Conservation (phyloP, 2,888 invertebrate species). For the Agrotis ipsilon region DNA sequence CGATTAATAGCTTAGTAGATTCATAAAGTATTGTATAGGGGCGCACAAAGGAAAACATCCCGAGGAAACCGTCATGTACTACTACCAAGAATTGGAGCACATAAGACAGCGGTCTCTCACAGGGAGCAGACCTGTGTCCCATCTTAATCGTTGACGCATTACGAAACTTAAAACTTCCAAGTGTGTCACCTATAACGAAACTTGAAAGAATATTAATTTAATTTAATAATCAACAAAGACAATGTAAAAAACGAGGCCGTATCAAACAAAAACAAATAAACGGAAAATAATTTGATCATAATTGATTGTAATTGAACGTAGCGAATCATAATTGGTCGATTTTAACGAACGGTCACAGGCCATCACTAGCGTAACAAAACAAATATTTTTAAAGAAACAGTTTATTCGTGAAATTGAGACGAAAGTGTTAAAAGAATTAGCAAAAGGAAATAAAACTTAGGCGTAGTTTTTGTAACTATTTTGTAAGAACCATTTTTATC, state of each 20-base stretch:
- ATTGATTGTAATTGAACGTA: slow-evolving; percentile 49
- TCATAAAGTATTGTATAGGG: too few relatives aligned
- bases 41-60: not conserved
- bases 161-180: not conserved
- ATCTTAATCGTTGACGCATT: not conserved
- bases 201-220: slow-evolving; percentile 5
- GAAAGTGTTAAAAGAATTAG: slow-evolving; percentile 30
- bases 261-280: slow-evolving; percentile 36
- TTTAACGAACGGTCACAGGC: slow-evolving; percentile 43
- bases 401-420: slow-evolving; percentile 40
- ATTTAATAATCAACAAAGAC: slow-evolving; percentile 30
- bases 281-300: slow-evolving; percentile 45
- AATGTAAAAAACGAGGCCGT: slow-evolving; percentile 32
- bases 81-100: not conserved
- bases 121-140: not conserved
- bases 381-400: slow-evolving; percentile 34
- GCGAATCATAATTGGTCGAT: slow-evolving; percentile 55
- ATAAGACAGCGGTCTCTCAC: not conserved
- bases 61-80: not conserved
- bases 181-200: slow-evolving; percentile 11
- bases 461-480: slow-evolving; percentile 22
- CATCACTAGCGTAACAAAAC: slow-evolving; percentile 31
- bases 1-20: not conserved
- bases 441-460: not conserved
- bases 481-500: slow-evolving; percentile 29